These are phyloP conservation scores for Parazoanthus swiftii DNA, from an alignment of 92 coral and sea anemone species.

Conservation along the genomic window DNA sequence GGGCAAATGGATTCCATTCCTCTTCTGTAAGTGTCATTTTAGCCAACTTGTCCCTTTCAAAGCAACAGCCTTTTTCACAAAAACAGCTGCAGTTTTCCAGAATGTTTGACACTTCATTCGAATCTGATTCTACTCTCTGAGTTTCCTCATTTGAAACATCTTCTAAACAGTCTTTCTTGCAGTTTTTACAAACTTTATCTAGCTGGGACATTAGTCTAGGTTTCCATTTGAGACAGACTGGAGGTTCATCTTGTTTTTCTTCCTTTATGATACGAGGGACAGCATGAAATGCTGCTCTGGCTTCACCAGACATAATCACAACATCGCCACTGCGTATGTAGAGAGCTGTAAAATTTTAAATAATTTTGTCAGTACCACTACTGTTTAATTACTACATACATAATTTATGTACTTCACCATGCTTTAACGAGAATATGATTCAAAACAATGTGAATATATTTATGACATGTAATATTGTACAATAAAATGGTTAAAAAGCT, in stretches of 20 bases:
- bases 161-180: not conserved
- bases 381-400: not conserved
- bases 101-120: not conserved
- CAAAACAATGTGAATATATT: not conserved
- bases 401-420: not conserved
- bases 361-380: not conserved
- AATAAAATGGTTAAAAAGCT: no score
- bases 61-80: not conserved
- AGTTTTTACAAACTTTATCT: not conserved
- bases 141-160: not conserved
- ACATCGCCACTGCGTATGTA: slow-evolving; percentile 93
- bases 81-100: not conserved
- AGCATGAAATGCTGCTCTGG: slow-evolving; percentile 95
- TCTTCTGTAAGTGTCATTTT: slow-evolving; percentile 42
- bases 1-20: slow-evolving; percentile 79
- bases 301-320: slow-evolving; percentile 85
- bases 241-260: slow-evolving; percentile 66
- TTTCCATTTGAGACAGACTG: slow-evolving; percentile 76
- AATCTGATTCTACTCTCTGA: not conserved
- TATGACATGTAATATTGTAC: no score
- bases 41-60: not conserved
- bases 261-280: slow-evolving; percentile 91
- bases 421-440: not conserved
- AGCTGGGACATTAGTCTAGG: slow-evolving; percentile 14
- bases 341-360: slow-evolving; percentile 64